Percentiles rank a stretch among this genome's conserved stretches.
Conservation (phyloP, 2,888 invertebrate species). For the Slavum lentiscoides region DNA sequence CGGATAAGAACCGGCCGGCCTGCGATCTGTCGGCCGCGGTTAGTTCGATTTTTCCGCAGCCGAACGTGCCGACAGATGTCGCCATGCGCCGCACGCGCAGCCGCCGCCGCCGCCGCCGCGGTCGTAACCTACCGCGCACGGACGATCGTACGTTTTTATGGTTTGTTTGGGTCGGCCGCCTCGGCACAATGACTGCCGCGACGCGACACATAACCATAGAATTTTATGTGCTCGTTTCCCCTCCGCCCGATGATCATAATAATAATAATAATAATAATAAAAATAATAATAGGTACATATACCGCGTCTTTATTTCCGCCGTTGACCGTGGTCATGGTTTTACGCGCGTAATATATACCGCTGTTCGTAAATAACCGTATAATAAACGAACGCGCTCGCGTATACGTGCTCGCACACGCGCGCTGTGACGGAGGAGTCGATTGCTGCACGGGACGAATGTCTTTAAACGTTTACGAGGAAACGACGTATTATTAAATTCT, state of each 20-base stretch:
- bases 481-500: too few relatives aligned
- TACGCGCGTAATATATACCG: not conserved
- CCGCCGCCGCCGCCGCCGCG: not conserved
- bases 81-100: not conserved
- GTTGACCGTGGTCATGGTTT: slow-evolving; percentile 42
- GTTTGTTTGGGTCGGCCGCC: slow-evolving; percentile 57
- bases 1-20: not conserved
- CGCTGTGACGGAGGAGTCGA: too few relatives aligned
- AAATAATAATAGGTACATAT: slow-evolving; percentile 5
- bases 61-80: slow-evolving; percentile 12
- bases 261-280: not conserved
- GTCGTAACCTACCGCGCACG: not conserved
- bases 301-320: not conserved
- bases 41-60: not conserved
- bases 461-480: too few relatives aligned
- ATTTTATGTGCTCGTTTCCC: slow-evolving; percentile 41
- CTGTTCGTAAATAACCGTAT: too few relatives aligned
- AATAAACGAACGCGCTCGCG: too few relatives aligned
- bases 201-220: slow-evolving; percentile 43
- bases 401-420: too few relatives aligned
- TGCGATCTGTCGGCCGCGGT: slow-evolving; percentile 11
- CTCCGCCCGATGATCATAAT: not conserved
- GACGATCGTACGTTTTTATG: slow-evolving; percentile 55
- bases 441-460: too few relatives aligned
- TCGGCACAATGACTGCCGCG: slow-evolving; percentile 6